Evolutionary conservation across 2,113 vertebrate genomes (phyloP).

Genomic region (Nothobranchius furzeri): DNA sequence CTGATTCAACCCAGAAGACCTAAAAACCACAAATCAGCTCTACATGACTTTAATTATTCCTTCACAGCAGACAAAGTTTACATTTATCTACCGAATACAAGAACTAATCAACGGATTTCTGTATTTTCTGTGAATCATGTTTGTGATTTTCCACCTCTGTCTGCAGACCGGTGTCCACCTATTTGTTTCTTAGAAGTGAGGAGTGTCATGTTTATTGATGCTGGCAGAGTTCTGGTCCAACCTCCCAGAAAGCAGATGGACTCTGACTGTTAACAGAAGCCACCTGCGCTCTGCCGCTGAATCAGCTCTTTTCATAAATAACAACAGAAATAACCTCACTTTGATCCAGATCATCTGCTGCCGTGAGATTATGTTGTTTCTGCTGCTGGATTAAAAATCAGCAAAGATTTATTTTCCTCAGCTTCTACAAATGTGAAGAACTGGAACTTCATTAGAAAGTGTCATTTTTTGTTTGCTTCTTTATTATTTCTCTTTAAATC

Average conservation of each 20-base stretch:
- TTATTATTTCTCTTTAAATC: too few species aligned
- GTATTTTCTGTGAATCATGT: neutral
- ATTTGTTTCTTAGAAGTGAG: slow-evolving; percentile 1
- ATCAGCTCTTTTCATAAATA: slow-evolving; percentile 13
- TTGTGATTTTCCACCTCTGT: neutral
- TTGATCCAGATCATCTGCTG: slow-evolving; percentile 14
- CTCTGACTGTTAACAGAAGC: slow-evolving; percentile 4
- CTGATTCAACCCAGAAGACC: slow-evolving; percentile 1
- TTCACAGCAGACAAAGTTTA: neutral
- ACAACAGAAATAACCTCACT: slow-evolving; percentile 2
- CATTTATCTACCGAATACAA: neutral
- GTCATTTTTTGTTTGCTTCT: too few species aligned
- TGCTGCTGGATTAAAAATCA: neutral
- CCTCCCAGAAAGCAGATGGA: slow-evolving; percentile 26
- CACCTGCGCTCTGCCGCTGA: slow-evolving; percentile 20
- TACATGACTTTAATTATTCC: neutral
- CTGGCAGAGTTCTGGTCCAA: slow-evolving; percentile 11
- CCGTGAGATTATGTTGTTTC: neutral
- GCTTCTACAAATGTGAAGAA: too few species aligned
- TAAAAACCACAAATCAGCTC: neutral
- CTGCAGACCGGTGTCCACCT: neutral
- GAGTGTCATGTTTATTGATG: slow-evolving; percentile 10
- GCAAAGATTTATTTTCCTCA: too few species aligned
- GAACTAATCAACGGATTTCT: neutral
- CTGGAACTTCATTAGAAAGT: too few species aligned